Conservation (phyloP, 2,113 vertebrate genomes). For the Campylorhamphus procurvoides region DNA sequence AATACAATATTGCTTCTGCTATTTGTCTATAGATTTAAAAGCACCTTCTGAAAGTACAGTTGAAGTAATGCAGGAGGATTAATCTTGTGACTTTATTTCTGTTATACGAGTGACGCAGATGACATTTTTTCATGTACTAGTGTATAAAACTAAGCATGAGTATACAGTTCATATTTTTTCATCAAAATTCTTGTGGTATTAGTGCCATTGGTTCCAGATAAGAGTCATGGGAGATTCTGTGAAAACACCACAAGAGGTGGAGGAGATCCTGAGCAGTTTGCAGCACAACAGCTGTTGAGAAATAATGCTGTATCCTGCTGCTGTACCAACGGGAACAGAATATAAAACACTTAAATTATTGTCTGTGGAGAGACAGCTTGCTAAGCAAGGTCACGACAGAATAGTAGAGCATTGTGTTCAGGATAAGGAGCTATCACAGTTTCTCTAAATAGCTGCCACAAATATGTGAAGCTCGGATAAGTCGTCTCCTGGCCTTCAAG, state of each 20-base stretch:
- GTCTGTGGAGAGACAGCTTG: too few relatives aligned
- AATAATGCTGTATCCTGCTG: background rate
- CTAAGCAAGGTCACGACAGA: too few relatives aligned
- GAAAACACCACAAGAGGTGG: background rate
- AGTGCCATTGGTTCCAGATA: background rate
- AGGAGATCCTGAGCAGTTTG: background rate
- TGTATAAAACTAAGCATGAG: too few relatives aligned
- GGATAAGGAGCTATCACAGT: too few relatives aligned
- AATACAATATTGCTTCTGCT: background rate
- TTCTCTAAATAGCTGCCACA: too few relatives aligned
- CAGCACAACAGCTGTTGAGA: background rate
- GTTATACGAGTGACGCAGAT: background rate
- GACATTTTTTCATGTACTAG: background rate
- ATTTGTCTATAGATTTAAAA: background rate
- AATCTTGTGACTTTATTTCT: background rate
- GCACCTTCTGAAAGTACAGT: background rate
- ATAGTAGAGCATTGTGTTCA: too few relatives aligned
- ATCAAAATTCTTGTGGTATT: background rate
- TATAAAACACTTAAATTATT: background rate
- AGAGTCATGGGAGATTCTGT: background rate
- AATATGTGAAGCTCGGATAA: too few relatives aligned
- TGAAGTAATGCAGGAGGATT: background rate
- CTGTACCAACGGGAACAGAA: background rate
- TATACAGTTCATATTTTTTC: background rate
- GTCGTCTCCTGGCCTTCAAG: too few relatives aligned